These are phyloP conservation scores for Eretmocerus hayati DNA, from an alignment of 2,888 invertebrate genomes.

Conservation along the genomic window DNA sequence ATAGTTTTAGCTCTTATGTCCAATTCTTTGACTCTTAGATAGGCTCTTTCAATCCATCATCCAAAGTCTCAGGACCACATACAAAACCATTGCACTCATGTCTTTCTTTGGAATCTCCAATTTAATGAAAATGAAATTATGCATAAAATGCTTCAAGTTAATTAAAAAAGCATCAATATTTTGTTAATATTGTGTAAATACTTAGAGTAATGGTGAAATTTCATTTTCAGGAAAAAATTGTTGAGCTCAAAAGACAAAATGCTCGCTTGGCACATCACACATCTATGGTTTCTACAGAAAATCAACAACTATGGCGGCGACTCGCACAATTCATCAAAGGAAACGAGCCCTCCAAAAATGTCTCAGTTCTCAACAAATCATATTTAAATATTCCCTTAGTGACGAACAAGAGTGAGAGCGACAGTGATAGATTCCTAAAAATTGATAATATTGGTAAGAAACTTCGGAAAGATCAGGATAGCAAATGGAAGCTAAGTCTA, in stretches of 20 bases:
- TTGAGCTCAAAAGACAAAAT: conserved; percentile 67
- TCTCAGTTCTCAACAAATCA: conserved; percentile 51
- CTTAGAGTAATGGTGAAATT: too few species aligned
- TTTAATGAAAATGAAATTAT: neutral
- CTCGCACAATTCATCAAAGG: conserved; percentile 60
- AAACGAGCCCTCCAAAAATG: conserved; percentile 52
- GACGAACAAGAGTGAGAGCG: too few species aligned
- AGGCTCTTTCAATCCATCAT: too few species aligned
- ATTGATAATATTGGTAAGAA: too few species aligned
- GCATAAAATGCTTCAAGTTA: neutral
- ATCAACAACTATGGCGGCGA: conserved; percentile 71
- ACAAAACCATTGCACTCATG: too few species aligned
- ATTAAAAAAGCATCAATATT: neutral
- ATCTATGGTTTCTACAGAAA: conserved; percentile 75
- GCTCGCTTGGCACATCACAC: conserved; percentile 70
- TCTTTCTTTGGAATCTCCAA: neutral
- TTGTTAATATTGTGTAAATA: conserved; percentile 4
- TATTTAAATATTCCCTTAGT: too few species aligned
- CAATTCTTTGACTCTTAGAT: too few species aligned
- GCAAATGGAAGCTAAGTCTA: neutral
- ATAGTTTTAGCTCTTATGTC: too few species aligned
- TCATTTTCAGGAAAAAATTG: conserved; percentile 58
- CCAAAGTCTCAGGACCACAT: too few species aligned
- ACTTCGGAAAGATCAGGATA: too few species aligned
- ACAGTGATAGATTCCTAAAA: too few species aligned